Percentiles rank a stretch among this genome's conserved stretches.
Evolutionary conservation across 2,797 vertebrate species (phyloP).

Genomic region (Simalia tracyae): DNA sequence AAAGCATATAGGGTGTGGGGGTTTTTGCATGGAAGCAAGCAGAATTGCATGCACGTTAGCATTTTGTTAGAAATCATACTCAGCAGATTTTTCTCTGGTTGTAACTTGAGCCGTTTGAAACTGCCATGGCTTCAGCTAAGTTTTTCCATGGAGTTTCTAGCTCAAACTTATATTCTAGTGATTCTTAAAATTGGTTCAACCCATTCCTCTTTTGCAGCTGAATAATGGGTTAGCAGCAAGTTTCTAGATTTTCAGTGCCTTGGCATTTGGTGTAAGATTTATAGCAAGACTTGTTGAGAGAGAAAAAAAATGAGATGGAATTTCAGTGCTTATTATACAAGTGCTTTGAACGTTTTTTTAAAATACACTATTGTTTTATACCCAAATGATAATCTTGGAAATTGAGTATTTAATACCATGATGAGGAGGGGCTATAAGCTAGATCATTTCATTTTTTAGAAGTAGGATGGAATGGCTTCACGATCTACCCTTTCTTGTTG

Average conservation of each 20-base stretch:
- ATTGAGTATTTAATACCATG: neutral
- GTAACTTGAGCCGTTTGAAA: conserved; percentile 19
- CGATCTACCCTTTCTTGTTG: too few species aligned
- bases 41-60: conserved; percentile 7
- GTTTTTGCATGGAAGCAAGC: neutral
- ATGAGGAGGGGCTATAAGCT: neutral
- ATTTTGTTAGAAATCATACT: conserved; percentile 29
- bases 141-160: neutral
- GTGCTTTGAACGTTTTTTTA: neutral
- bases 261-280: neutral
- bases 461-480: neutral
- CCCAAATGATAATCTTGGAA: neutral
- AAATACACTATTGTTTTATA: neutral
- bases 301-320: neutral
- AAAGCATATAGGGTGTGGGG: neutral
- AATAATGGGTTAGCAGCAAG: neutral
- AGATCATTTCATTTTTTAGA: neutral
- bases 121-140: neutral
- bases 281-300: neutral
- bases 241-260: conserved; percentile 17
- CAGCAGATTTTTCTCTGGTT: conserved; percentile 22
- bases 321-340: neutral
- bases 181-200: conserved; percentile 31
- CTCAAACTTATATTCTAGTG: conserved; percentile 2
- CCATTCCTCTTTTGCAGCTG: neutral